A percentile compares a stretch with the other conserved stretches of the same genome.
These are phyloP conservation scores for Rhinopithecus roxellana DNA, from an alignment of 2,113 vertebrate genomes.

Conservation along the genomic window DNA sequence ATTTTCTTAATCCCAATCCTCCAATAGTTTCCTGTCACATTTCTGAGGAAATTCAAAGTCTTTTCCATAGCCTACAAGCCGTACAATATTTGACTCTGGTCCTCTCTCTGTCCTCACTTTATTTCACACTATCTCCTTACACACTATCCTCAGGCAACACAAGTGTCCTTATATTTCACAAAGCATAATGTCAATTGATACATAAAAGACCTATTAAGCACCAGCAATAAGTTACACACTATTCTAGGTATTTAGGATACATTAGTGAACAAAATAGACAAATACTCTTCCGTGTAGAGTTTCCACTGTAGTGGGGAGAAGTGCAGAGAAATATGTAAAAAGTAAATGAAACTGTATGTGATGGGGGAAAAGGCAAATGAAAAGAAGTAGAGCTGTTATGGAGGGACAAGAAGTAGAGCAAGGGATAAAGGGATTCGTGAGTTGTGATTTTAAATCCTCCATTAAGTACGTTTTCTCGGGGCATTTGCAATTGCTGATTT, in stretches of 20 bases:
- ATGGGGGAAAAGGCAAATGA: not conserved
- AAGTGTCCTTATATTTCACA: not conserved
- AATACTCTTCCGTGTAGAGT: not conserved
- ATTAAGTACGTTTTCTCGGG: not conserved
- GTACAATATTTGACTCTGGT: not conserved
- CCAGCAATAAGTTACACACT: not conserved
- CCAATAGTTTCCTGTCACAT: not conserved
- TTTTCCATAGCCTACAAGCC: not conserved
- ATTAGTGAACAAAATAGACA: not conserved
- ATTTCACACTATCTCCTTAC: not conserved
- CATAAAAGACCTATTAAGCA: not conserved
- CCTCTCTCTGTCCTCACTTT: not conserved
- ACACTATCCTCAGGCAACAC: not conserved
- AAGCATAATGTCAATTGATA: not conserved
- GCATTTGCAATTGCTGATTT: not conserved
- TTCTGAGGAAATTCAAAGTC: not conserved
- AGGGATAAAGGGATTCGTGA: not conserved
- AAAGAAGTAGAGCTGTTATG: not conserved
- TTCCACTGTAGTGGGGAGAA: not conserved
- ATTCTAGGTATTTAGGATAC: not conserved
- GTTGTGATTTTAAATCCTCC: not conserved
- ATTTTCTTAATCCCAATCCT: not conserved
- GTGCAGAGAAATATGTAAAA: not conserved
- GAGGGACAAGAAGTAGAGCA: not conserved
- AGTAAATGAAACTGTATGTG: not conserved